A percentile compares a stretch with the other conserved stretches of the same genome.
phyloP scores from a whole-genome alignment of 2,888 invertebrate genomes.

The Dryobota labecula region DNA sequence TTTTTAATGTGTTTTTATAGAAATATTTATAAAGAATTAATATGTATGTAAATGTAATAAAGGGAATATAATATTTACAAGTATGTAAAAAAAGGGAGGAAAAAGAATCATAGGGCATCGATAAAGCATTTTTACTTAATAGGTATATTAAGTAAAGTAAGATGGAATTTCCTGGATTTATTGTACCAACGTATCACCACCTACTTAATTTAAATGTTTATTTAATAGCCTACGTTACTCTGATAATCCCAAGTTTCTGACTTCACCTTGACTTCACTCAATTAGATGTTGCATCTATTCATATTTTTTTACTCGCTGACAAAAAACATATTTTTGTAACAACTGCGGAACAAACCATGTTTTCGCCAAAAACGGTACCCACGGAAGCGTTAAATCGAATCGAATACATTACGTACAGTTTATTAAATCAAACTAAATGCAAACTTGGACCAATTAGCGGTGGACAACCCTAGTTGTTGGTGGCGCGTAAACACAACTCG shows the following conservation, averaged over 20 bases:
- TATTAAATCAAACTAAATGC: conserved; percentile 79
- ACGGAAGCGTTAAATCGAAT: conserved; percentile 51
- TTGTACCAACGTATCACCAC: background rate
- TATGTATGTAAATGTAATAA: too few relatives aligned
- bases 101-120: background rate
- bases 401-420: conserved; percentile 55
- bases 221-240: background rate
- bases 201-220: background rate
- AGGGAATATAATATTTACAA: too few relatives aligned
- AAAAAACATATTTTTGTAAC: conserved; percentile 4
- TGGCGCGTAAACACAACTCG: conserved; percentile 89
- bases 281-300: too few relatives aligned
- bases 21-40: too few relatives aligned
- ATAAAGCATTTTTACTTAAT: background rate
- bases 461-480: conserved; percentile 86
- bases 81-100: background rate
- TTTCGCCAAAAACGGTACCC: conserved; percentile 1
- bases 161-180: background rate
- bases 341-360: background rate
- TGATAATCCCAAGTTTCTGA: background rate
- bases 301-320: too few relatives aligned
- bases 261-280: too few relatives aligned
- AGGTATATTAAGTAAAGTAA: background rate
- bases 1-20: too few relatives aligned
- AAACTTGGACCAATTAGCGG: conserved; percentile 84